Evolutionary conservation across 2,888 invertebrate genomes (phyloP), one percentile per base, ranked within the genome.

Genomic region (Catocala fraxini): DNA sequence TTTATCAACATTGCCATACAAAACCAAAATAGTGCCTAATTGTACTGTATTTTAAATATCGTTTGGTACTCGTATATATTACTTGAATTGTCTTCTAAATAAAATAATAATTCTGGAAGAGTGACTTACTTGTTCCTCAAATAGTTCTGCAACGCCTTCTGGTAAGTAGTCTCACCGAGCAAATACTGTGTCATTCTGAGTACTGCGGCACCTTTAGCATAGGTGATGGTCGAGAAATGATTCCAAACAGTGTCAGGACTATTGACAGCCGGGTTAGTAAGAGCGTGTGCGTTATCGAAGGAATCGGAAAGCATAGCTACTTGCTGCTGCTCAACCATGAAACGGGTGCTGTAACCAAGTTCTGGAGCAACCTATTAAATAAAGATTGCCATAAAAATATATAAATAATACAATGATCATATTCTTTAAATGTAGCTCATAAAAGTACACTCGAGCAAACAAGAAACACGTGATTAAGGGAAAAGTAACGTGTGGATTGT

Each of bases 281-380:
- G 89, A 0, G 97, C 92, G 69, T 96, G 95, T 0, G 95, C 95
- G 5, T 84, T 80, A 11, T 87, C 86, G 0, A 94, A 83, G 25
- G 96, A 95, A 77, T 97, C 97, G 25, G 89, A 88, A 1, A 86
- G 84, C 84, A 97, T 93, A 0, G 96, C 96, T 0, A 85, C 79
- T 42, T 97, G 97, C 0, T 97, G 73, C 78, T 97, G 96, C 57
- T 96, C 96, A 0, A 96, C 93, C 0, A 97, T 95, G 79, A 97
- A 97, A 78, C 93, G 88, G 6, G 81, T 89, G 4, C 77, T 77
- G 45, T 71, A 93, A 7, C 91, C 92, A 10, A 93, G 70, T 0
- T 90, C 87, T 33, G 88, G 85, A 5, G 74, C 84, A 15, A 91
- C 91, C 93, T 93, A 48, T 34, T 39, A 7, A 45, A 49, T 7